Percentiles rank a stretch among this genome's conserved stretches.
Evolutionary conservation across 1,140 invertebrate genomes (phyloP).

Genomic region (Hypsibius dujardini): DNA sequence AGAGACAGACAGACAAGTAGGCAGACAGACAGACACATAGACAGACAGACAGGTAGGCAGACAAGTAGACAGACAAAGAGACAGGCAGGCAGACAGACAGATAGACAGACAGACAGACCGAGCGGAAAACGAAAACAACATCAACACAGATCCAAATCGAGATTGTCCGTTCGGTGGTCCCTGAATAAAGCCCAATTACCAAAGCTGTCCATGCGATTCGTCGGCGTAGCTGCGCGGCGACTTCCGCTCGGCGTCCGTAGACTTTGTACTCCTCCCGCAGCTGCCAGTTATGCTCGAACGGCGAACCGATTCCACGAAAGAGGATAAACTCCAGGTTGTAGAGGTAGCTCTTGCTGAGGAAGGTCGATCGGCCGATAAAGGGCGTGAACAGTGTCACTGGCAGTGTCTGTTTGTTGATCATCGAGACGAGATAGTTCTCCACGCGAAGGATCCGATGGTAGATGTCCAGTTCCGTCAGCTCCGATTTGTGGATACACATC

Average conservation of each 20-base stretch:
- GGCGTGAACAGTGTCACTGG: constrained; percentile 64
- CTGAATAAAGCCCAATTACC: constrained; percentile 45
- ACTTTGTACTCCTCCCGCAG: constrained; percentile 78
- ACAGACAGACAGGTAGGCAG: too few relatives aligned
- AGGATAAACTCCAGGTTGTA: constrained; percentile 75
- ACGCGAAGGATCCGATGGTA: constrained; percentile 84
- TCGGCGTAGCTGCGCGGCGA: constrained; percentile 43
- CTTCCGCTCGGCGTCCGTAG: constrained; percentile 52
- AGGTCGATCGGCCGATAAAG: constrained; percentile 62
- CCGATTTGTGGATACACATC: constrained; percentile 89
- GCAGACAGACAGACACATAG: too few relatives aligned
- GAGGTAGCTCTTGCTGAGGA: constrained; percentile 66
- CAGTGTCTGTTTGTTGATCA: constrained; percentile 78
- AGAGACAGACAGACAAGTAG: too few relatives aligned
- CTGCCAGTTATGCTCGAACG: constrained; percentile 91
- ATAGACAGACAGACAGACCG: too few relatives aligned
- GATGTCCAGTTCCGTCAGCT: constrained; percentile 87
- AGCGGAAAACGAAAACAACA: too few relatives aligned
- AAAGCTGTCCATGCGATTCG: constrained; percentile 48
- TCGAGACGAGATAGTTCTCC: constrained; percentile 87
- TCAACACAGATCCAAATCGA: too few relatives aligned
- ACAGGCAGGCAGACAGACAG: too few relatives aligned
- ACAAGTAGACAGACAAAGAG: too few relatives aligned
- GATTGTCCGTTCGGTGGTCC: too few relatives aligned
- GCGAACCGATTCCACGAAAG: constrained; percentile 54